These are phyloP conservation scores for Drosophila dives DNA, from an alignment of 2,888 invertebrate genomes.

Conservation along the genomic window DNA sequence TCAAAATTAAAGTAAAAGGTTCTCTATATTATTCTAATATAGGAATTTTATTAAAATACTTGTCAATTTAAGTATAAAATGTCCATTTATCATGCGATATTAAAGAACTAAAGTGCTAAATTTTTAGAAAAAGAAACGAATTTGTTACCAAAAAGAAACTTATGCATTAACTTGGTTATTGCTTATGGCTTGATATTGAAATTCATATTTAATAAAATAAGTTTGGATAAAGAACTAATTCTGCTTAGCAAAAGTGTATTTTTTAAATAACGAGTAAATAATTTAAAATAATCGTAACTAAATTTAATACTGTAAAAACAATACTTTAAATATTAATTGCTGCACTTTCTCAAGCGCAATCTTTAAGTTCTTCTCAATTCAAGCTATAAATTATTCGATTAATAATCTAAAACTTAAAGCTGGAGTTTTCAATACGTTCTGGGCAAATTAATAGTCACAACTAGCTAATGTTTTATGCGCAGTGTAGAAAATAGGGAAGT, in stretches of 20 bases:
- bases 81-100: no score
- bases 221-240: no score
- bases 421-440: neutral
- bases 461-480: neutral
- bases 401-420: neutral
- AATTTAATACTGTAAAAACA: neutral
- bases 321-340: neutral
- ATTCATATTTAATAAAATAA: no score
- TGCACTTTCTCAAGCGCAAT: neutral
- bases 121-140: neutral
- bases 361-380: neutral
- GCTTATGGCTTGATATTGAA: neutral
- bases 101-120: neutral
- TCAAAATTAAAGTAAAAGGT: neutral
- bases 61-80: neutral
- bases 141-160: neutral
- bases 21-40: neutral
- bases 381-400: neutral
- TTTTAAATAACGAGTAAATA: no score
- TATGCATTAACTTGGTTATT: neutral
- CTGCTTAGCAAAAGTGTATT: no score
- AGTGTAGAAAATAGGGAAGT: constrained; percentile 20
- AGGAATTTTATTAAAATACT: neutral
- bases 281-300: no score
- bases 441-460: neutral